Conservation (phyloP, 1,140 invertebrate genomes). For the Fopius arisanus region DNA sequence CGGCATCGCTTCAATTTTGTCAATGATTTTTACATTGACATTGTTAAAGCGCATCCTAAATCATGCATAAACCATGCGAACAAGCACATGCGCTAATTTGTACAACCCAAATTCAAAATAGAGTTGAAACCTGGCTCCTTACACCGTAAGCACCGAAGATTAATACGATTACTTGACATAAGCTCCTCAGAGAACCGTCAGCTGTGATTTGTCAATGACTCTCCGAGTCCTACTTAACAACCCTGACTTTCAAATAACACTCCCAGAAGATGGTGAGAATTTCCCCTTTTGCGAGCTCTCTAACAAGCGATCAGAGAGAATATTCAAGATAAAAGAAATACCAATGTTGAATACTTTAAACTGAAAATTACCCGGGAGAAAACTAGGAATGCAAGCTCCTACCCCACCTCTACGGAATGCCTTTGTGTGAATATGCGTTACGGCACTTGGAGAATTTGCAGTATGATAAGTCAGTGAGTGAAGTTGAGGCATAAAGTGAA, state of each 20-base stretch:
- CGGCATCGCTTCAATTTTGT: too few relatives aligned
- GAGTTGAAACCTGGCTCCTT: neutral
- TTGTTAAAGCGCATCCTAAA: too few relatives aligned
- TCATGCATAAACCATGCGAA: neutral
- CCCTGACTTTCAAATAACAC: neutral
- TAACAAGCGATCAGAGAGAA: neutral
- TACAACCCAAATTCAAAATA: neutral
- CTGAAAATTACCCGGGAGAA: neutral
- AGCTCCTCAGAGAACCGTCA: neutral
- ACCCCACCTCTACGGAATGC: neutral
- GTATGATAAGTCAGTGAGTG: neutral
- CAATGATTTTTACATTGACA: too few relatives aligned
- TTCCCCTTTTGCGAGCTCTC: neutral
- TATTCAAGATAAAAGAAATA: neutral
- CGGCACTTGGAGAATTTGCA: constrained; percentile 11
- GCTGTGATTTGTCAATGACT: neutral
- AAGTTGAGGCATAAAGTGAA: neutral
- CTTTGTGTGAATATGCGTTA: constrained; percentile 6
- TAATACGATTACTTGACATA: neutral
- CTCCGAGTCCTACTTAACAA: neutral
- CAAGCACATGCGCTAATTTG: neutral
- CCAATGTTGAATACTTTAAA: neutral
- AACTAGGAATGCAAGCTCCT: neutral
- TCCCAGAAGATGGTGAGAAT: neutral
- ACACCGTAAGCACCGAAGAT: neutral